Conservation (phyloP, 2,888 invertebrate species). For the Tethea ocularis region DNA sequence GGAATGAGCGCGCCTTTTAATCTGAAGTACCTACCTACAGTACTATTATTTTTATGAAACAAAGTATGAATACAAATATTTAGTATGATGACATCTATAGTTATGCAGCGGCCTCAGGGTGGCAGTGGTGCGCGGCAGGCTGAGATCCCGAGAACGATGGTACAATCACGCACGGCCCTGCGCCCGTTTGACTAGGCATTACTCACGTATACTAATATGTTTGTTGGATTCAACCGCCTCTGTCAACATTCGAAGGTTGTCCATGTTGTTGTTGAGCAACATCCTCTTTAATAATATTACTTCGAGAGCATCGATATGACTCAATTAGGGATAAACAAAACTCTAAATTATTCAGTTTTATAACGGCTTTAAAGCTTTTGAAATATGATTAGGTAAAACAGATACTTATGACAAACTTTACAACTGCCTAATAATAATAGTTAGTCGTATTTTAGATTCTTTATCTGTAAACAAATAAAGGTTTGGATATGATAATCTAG, state of each 20-base stretch:
- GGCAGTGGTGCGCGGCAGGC: conserved; percentile 31
- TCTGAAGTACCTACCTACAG: background rate
- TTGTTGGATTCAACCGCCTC: conserved; percentile 52
- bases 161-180: conserved; percentile 69
- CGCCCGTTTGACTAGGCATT: conserved; percentile 72
- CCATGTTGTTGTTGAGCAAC: conserved; percentile 5
- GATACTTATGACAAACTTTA: too few relatives aligned
- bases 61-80: conserved; percentile 17
- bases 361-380: too few relatives aligned
- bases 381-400: too few relatives aligned
- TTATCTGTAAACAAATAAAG: too few relatives aligned
- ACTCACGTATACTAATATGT: conserved; percentile 76
- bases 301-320: too few relatives aligned
- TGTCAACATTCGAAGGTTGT: conserved; percentile 48
- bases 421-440: too few relatives aligned
- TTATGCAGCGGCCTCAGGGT: conserved; percentile 34
- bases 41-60: background rate
- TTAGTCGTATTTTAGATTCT: too few relatives aligned
- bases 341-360: too few relatives aligned
- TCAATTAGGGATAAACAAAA: too few relatives aligned
- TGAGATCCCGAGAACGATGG: conserved; percentile 63
- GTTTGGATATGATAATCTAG: too few relatives aligned
- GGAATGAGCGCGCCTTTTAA: background rate
- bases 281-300: background rate
- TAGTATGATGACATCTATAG: conserved; percentile 34